Conservation (phyloP, 2,113 vertebrate species). For the Lathamus discolor region DNA sequence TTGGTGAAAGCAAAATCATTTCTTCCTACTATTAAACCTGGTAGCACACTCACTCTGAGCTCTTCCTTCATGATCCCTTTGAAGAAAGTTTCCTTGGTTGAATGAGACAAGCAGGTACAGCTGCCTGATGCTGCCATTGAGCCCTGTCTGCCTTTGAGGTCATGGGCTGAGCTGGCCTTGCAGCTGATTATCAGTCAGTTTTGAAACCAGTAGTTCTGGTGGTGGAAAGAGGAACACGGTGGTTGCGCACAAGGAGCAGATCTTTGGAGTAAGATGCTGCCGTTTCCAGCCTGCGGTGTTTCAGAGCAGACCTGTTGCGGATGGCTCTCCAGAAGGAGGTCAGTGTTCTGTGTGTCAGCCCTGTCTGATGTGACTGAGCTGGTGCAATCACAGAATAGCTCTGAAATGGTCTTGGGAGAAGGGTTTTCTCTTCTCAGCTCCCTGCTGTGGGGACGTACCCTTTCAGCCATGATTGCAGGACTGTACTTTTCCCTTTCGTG, state of each 20-base stretch:
- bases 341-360: background rate
- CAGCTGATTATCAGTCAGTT: background rate
- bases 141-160: background rate
- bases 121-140: background rate
- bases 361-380: background rate
- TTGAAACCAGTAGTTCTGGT: background rate
- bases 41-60: background rate
- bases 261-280: background rate
- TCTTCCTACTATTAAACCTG: background rate
- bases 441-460: background rate
- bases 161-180: background rate
- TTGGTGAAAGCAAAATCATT: background rate
- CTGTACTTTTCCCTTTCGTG: background rate
- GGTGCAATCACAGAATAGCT: background rate
- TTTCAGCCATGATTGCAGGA: background rate
- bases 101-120: background rate
- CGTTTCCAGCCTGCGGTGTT: background rate
- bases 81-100: background rate
- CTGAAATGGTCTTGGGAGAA: background rate
- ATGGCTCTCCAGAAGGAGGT: background rate
- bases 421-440: background rate
- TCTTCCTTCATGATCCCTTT: background rate
- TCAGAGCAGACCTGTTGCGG: background rate
- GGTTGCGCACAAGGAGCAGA: background rate
- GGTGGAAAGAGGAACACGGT: fast-evolving